Evolutionary conservation across 2,888 invertebrate species (phyloP).

Genomic region (Sphaeridia pumilis): DNA sequence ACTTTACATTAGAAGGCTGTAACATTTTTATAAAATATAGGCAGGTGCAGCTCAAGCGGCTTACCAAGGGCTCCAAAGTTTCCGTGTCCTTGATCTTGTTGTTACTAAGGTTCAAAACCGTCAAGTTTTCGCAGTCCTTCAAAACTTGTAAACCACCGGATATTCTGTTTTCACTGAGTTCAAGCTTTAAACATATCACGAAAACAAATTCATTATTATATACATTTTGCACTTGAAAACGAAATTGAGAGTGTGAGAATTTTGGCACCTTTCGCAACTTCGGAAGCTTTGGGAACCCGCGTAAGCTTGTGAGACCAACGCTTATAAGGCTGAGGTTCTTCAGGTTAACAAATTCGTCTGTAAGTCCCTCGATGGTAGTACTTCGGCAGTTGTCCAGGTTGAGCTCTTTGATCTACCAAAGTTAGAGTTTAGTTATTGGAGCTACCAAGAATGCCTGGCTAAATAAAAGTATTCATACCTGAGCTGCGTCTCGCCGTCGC

Average conservation of each 20-base stretch:
- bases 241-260: too few relatives aligned
- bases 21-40: too few relatives aligned
- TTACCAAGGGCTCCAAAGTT: constrained; percentile 66
- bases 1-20: too few relatives aligned
- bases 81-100: constrained; percentile 94
- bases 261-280: constrained; percentile 75
- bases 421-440: neutral
- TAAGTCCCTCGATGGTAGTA: constrained; percentile 80
- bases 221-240: too few relatives aligned
- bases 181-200: constrained; percentile 49
- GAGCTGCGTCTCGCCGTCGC: constrained; percentile 75
- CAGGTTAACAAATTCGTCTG: constrained; percentile 82
- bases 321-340: constrained; percentile 88
- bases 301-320: constrained; percentile 86
- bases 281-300: constrained; percentile 88
- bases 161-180: constrained; percentile 86
- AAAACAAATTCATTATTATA: too few relatives aligned
- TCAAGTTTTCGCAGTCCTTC: constrained; percentile 49
- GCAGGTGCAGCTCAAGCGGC: too few relatives aligned
- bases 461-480: too few relatives aligned
- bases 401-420: constrained; percentile 78
- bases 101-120: constrained; percentile 85
- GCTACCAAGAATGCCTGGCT: too few relatives aligned
- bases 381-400: constrained; percentile 95
- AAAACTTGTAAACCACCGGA: constrained; percentile 78